Percentiles rank a stretch among this genome's conserved stretches.
These are phyloP conservation scores for Sclerurus mexicanus DNA, from an alignment of 2,113 vertebrate species.

Conservation along the genomic window DNA sequence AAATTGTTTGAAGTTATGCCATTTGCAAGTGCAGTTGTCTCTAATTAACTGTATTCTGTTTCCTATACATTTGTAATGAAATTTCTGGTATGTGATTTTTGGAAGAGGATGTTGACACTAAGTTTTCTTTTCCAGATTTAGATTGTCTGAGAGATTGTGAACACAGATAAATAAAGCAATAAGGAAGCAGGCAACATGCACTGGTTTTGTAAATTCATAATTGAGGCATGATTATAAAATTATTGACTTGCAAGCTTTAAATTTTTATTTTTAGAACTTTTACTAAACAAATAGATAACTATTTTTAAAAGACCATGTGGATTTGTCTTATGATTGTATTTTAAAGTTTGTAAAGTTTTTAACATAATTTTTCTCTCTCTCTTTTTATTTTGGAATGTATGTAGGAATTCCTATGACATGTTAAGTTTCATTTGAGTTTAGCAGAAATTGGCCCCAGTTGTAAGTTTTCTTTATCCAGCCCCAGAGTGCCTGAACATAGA, in stretches of 20 bases:
- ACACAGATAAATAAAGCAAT: not conserved
- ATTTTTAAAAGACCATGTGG: not conserved
- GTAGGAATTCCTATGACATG: slow-evolving; percentile 29
- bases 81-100: slow-evolving; percentile 13
- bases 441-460: slow-evolving; percentile 37
- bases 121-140: not conserved
- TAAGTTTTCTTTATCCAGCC: slow-evolving; percentile 43
- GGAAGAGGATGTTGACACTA: not conserved
- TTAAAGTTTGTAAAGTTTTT: not conserved
- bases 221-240: not conserved
- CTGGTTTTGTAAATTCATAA: not conserved
- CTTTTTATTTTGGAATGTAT: slow-evolving; percentile 13
- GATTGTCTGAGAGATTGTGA: not conserved
- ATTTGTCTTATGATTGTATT: not conserved
- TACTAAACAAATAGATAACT: not conserved
- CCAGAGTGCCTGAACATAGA: slow-evolving; percentile 5
- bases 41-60: slow-evolving; percentile 37
- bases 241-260: not conserved
- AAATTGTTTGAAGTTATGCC: slow-evolving; percentile 44
- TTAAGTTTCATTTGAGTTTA: slow-evolving; percentile 50
- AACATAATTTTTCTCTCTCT: not conserved
- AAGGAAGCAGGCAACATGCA: not conserved
- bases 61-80: slow-evolving; percentile 8
- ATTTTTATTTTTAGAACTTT: not conserved
- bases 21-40: slow-evolving; percentile 41